Conservation (phyloP, 2,113 vertebrate species). For the Conger conger region DNA sequence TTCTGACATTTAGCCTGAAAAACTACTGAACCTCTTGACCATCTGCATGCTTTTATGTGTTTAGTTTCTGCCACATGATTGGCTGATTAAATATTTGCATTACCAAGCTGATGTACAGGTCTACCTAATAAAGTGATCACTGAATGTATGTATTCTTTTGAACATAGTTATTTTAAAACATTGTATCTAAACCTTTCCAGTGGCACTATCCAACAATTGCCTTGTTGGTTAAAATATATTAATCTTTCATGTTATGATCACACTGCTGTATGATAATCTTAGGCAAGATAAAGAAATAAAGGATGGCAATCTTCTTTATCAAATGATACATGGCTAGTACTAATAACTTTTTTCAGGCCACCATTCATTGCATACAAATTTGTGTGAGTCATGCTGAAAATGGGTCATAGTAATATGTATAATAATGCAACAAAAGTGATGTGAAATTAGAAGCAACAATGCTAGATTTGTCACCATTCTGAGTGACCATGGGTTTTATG, state of each 20-base stretch:
- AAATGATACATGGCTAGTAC: not conserved
- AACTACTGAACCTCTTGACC: too few species aligned
- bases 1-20: too few species aligned
- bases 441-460: not conserved
- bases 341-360: not conserved
- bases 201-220: not conserved
- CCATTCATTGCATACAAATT: not conserved
- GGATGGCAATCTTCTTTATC: not conserved
- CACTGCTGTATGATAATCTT: not conserved
- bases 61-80: too few species aligned
- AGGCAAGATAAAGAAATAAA: not conserved
- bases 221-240: not conserved
- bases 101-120: too few species aligned
- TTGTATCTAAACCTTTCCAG: not conserved
- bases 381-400: not conserved
- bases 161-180: not conserved
- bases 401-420: slow-evolving; percentile 5
- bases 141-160: too few species aligned
- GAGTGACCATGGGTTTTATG: not conserved
- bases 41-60: too few species aligned
- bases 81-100: too few species aligned
- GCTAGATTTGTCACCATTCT: not conserved
- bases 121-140: too few species aligned
- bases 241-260: not conserved
- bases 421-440: slow-evolving; percentile 1